A percentile compares a stretch with the other conserved stretches of the same genome.
Conservation (phyloP, 1,140 invertebrate species). For the Hycleus phaleratus region DNA sequence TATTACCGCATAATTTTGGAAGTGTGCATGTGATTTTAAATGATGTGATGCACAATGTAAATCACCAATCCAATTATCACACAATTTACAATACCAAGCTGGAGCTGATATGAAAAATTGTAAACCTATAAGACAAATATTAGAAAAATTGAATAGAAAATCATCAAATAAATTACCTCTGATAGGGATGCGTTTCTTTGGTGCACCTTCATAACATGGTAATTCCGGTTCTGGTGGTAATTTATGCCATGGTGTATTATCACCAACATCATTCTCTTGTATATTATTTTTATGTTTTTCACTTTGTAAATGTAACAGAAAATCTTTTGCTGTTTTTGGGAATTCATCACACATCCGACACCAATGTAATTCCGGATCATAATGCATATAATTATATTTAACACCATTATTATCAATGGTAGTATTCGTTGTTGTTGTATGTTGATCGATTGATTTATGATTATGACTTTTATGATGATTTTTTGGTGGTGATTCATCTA, state of each 20-base stretch:
- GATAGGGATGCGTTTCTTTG: conserved; percentile 68
- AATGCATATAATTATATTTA: conserved; percentile 71
- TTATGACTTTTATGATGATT: conserved; percentile 20
- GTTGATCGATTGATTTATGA: conserved; percentile 15
- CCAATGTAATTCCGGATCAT: conserved; percentile 83
- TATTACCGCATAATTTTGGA: conserved; percentile 68
- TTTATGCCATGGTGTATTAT: conserved; percentile 69
- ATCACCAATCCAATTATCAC: conserved; percentile 78
- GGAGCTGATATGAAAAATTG: conserved; percentile 78
- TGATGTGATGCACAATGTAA: conserved; percentile 77
- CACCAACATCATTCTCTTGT: conserved; percentile 54
- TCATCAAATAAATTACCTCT: conserved; percentile 49
- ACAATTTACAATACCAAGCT: conserved; percentile 84
- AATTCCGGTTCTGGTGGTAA: conserved; percentile 53
- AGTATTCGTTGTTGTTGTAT: not conserved
- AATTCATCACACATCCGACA: conserved; percentile 78
- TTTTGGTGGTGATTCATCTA: conserved; percentile 22
- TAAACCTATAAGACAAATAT: conserved; percentile 51
- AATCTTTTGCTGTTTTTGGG: conserved; percentile 75
- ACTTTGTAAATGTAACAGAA: conserved; percentile 73
- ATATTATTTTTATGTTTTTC: conserved; percentile 59
- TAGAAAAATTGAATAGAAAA: not conserved
- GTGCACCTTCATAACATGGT: conserved; percentile 57
- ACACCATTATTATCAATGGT: not conserved
- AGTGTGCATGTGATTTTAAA: conserved; percentile 68